A percentile compares a stretch with the other conserved stretches of the same genome.
Conservation (phyloP, 1,140 invertebrate species). For the Anastatus disparis region DNA sequence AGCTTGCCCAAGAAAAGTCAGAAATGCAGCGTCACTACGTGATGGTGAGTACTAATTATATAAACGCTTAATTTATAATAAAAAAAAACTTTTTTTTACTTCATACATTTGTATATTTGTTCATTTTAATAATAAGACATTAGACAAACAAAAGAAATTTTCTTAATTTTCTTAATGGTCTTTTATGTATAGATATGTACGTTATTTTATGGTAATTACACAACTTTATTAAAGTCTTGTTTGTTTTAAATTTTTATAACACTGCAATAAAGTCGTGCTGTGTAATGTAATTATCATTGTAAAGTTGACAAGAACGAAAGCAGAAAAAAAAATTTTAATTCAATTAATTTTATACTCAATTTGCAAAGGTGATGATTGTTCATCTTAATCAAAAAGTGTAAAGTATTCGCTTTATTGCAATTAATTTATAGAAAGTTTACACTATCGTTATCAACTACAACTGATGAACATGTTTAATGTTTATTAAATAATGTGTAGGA, state of each 20-base stretch:
- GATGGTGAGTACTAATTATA: slow-evolving; percentile 79
- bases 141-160: too few relatives aligned
- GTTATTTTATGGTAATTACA: too few relatives aligned
- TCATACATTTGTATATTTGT: too few relatives aligned
- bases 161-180: too few relatives aligned
- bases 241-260: too few relatives aligned
- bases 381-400: slow-evolving; percentile 1
- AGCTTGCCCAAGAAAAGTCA: slow-evolving; percentile 95
- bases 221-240: too few relatives aligned
- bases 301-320: slow-evolving; percentile 6
- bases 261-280: slow-evolving; percentile 30
- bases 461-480: slow-evolving; percentile 1
- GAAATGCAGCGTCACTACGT: slow-evolving; percentile 98
- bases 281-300: slow-evolving; percentile 4
- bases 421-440: slow-evolving; percentile 1
- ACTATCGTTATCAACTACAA: neutral
- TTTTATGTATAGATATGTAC: too few relatives aligned
- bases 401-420: slow-evolving; percentile 3
- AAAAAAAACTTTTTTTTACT: too few relatives aligned
- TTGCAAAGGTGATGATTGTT: slow-evolving; percentile 20
- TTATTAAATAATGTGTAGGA: neutral
- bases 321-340: too few relatives aligned
- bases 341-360: slow-evolving; percentile 22
- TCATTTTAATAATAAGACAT: too few relatives aligned
- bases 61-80: too few relatives aligned